Conservation (phyloP, 2,113 vertebrate species). For the Corynorhinus townsendii region DNA sequence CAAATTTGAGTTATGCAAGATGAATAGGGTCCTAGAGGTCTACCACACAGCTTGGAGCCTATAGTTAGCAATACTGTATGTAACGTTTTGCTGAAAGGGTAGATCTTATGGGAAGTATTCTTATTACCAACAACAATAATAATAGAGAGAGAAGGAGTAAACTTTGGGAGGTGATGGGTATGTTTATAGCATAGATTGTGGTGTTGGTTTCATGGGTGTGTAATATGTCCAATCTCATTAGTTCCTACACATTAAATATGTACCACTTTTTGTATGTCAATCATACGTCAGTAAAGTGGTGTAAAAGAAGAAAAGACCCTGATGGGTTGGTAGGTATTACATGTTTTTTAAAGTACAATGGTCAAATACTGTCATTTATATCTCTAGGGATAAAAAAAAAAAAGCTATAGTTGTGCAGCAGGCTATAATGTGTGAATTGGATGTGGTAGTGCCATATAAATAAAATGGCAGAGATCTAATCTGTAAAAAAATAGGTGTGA, state of each 20-base stretch:
- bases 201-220: background rate
- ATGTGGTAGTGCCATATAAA: slow-evolving; percentile 72
- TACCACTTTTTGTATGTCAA: background rate
- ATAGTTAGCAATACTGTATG: background rate
- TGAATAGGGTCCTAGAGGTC: background rate
- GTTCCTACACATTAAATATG: background rate
- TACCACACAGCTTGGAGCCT: background rate
- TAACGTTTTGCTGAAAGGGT: background rate
- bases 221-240: background rate
- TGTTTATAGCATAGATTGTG: background rate
- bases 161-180: background rate
- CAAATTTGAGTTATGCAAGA: background rate
- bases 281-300: background rate
- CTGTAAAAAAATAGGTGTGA: slow-evolving; percentile 79
- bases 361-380: slow-evolving; percentile 62
- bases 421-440: slow-evolving; percentile 77
- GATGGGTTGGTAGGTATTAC: slow-evolving; percentile 66
- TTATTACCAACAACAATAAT: background rate
- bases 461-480: slow-evolving; percentile 73
- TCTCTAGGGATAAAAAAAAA: slow-evolving; percentile 65
- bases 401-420: slow-evolving; percentile 26
- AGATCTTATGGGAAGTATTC: background rate
- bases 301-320: slow-evolving; percentile 17
- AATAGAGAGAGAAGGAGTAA: background rate
- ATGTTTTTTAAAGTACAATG: slow-evolving; percentile 69